Evolutionary conservation across 2,888 invertebrate species (phyloP).

Genomic region (Drosophila quasianomalipes): DNA sequence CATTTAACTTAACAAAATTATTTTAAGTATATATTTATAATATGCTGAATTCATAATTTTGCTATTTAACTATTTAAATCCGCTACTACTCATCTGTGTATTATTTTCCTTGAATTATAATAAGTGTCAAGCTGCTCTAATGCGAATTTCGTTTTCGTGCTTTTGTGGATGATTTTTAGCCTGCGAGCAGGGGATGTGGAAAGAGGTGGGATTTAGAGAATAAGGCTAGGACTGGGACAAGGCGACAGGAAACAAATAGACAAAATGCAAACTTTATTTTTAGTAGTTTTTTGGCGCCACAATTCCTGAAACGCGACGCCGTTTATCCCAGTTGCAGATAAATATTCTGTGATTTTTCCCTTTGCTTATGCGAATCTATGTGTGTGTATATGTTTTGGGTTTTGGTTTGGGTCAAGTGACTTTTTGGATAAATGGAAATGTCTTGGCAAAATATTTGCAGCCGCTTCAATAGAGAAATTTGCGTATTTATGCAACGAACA

Average conservation of each 20-base stretch:
- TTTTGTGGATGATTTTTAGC: conserved; percentile 40
- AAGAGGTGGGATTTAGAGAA: neutral
- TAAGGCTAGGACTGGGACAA: conserved; percentile 33
- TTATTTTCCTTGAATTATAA: conserved; percentile 8
- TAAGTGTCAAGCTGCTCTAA: conserved; percentile 52
- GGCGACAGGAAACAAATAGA: conserved; percentile 79
- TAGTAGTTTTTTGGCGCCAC: conserved; percentile 81
- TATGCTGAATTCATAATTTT: neutral
- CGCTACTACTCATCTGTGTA: neutral
- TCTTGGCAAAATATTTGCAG: conserved; percentile 68
- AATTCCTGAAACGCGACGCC: conserved; percentile 57
- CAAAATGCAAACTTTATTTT: conserved; percentile 80
- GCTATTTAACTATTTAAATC: neutral
- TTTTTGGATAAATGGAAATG: conserved; percentile 58
- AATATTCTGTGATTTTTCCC: conserved; percentile 33
- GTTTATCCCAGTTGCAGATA: conserved; percentile 30
- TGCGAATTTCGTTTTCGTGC: conserved; percentile 34
- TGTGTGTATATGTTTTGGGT: conserved; percentile 5
- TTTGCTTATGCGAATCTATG: conserved; percentile 16
- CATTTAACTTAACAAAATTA: neutral
- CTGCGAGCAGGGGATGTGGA: neutral
- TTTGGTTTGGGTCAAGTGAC: conserved; percentile 18
- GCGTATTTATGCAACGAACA: conserved; percentile 65
- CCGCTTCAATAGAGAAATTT: conserved; percentile 56
- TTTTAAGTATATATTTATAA: neutral